phyloP scores from a whole-genome alignment of 2,797 vertebrate species.

The Sphenodon punctatus region DNA sequence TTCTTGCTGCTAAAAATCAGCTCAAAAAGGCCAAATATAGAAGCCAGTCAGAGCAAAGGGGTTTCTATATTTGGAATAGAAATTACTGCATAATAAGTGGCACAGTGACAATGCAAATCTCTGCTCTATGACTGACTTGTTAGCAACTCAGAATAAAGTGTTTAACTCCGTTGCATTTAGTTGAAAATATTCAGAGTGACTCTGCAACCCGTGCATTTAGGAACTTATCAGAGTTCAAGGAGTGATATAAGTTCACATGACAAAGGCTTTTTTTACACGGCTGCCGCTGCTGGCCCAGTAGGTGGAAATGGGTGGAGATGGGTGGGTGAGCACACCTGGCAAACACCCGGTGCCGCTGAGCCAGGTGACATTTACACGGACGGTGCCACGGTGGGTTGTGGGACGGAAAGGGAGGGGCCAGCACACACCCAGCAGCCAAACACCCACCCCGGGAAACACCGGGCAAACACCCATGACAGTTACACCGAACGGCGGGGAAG shows the following conservation, averaged over 20 bases:
- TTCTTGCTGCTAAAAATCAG: constrained; percentile 54
- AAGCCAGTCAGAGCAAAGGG: neutral
- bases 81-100: constrained; percentile 35
- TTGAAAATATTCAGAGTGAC: constrained; percentile 62
- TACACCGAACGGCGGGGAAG: too few relatives aligned
- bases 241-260: constrained; percentile 54
- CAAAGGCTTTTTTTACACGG: too few relatives aligned
- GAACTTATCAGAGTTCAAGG: constrained; percentile 42
- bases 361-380: too few relatives aligned
- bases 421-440: too few relatives aligned
- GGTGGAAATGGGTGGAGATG: too few relatives aligned
- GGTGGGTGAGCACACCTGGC: too few relatives aligned
- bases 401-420: too few relatives aligned
- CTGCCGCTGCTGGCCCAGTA: too few relatives aligned
- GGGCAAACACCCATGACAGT: too few relatives aligned
- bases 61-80: constrained; percentile 18
- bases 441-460: too few relatives aligned
- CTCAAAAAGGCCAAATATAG: constrained; percentile 32
- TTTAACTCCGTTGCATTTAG: neutral
- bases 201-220: constrained; percentile 61
- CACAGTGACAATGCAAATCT: neutral
- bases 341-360: too few relatives aligned
- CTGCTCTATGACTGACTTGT: constrained; percentile 50
- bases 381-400: too few relatives aligned
- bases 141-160: constrained; percentile 39